Evolutionary conservation across 2,797 vertebrate genomes (phyloP).

Genomic region (Coreius guichenoti): DNA sequence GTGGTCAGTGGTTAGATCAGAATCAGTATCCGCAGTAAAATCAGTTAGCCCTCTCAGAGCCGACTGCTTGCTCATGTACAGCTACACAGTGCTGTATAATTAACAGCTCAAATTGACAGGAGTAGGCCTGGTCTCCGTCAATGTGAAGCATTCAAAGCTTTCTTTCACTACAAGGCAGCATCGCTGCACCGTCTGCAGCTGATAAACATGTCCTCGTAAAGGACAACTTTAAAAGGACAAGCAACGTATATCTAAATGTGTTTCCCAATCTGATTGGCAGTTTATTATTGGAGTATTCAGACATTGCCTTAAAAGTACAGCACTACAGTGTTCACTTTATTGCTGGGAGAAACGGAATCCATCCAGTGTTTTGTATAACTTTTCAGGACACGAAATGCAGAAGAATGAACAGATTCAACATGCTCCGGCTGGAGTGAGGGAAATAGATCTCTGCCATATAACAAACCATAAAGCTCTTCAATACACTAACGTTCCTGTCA

Average conservation of each 20-base stretch:
- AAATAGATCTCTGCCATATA: not conserved
- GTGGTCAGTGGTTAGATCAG: constrained; percentile 26
- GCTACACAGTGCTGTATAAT: not conserved
- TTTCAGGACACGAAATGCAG: constrained; percentile 7
- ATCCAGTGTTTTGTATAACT: not conserved
- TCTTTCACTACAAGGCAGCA: constrained; percentile 28
- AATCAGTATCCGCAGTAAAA: constrained; percentile 16
- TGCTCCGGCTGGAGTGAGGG: not conserved
- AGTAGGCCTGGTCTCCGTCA: constrained; percentile 20
- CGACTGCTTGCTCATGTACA: constrained; percentile 1
- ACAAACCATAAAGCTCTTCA: constrained; percentile 15
- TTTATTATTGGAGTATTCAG: not conserved
- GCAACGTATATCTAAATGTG: constrained; percentile 3
- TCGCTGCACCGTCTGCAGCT: constrained; percentile 11
- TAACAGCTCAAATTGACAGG: not conserved
- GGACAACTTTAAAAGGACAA: constrained; percentile 6
- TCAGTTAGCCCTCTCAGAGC: not conserved
- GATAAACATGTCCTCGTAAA: constrained; percentile 44
- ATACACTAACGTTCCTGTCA: not conserved
- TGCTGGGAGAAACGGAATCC: not conserved
- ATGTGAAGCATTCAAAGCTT: constrained; percentile 18
- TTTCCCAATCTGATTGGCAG: not conserved
- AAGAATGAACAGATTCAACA: not conserved
- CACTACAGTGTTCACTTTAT: not conserved
- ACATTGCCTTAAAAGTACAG: constrained; percentile 43